Percentiles rank a stretch among this genome's conserved stretches.
These are phyloP conservation scores for Porphyrio hochstetteri DNA, from an alignment of 2,113 vertebrate species.

Conservation along the genomic window DNA sequence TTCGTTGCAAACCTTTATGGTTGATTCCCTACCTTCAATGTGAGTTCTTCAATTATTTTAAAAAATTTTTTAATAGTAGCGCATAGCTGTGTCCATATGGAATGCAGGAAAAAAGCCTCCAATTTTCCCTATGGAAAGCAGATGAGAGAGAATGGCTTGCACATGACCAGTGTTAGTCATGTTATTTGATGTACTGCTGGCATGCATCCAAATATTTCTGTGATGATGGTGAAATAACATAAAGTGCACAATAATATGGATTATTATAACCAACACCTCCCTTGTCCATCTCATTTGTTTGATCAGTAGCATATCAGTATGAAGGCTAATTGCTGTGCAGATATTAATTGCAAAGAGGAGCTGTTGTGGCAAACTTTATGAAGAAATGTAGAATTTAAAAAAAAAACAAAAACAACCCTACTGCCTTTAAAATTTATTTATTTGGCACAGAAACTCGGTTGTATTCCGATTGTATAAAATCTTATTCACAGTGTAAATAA, in stretches of 20 bases:
- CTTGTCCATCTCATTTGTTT: background rate
- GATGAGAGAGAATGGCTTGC: background rate
- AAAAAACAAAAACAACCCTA: no score
- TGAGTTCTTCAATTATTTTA: background rate
- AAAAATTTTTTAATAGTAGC: background rate
- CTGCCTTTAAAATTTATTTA: background rate
- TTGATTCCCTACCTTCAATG: background rate
- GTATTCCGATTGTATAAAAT: background rate
- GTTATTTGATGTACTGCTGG: background rate
- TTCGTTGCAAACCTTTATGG: background rate
- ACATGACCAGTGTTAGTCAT: background rate
- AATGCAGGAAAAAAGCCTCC: background rate
- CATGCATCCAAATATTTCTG: background rate
- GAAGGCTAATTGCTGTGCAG: background rate
- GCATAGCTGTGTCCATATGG: background rate
- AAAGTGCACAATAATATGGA: background rate
- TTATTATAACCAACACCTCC: background rate
- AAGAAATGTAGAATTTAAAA: background rate
- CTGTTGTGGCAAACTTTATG: background rate
- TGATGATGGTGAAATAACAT: background rate
- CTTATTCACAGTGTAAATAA: background rate
- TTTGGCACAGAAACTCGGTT: background rate
- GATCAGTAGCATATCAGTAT: background rate
- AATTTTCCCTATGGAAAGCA: background rate
- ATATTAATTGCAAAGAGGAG: background rate